These are phyloP conservation scores for Amphibalanus amphitrite DNA, from an alignment of 1,140 invertebrate genomes.

Conservation along the genomic window DNA sequence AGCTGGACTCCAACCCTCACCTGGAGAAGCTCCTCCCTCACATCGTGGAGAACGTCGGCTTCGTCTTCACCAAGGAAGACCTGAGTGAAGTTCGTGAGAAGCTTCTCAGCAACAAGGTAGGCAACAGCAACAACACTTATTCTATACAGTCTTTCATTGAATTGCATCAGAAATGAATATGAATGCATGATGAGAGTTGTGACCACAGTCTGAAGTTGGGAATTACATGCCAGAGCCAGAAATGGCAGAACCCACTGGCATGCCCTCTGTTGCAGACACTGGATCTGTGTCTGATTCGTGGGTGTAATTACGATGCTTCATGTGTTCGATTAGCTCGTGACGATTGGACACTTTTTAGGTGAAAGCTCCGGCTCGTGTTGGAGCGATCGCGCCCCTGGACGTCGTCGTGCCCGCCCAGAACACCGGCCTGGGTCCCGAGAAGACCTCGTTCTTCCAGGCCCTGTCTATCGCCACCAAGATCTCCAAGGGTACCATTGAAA, in stretches of 20 bases:
- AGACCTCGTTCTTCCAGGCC: constrained; percentile 99
- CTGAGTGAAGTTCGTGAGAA: constrained; percentile 84
- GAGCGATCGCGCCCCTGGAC: constrained; percentile 87
- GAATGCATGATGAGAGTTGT: no score
- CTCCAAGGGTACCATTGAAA: constrained; percentile 99
- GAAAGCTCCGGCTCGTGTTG: constrained; percentile 80
- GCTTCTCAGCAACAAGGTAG: constrained; percentile 86
- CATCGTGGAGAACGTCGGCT: constrained; percentile 95
- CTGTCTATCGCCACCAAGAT: constrained; percentile 99
- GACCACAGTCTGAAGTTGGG: no score
- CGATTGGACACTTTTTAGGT: constrained; percentile 18
- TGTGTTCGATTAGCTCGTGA: neutral
- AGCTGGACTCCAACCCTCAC: constrained; percentile 82
- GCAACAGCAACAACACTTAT: no score
- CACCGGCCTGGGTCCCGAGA: constrained; percentile 95
- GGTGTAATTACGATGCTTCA: no score
- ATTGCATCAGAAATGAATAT: no score
- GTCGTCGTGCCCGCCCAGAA: constrained; percentile 97
- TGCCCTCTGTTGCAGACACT: neutral
- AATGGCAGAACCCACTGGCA: neutral
- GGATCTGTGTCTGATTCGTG: neutral
- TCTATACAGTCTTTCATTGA: no score
- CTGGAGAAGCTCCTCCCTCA: constrained; percentile 89
- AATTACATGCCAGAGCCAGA: no score
- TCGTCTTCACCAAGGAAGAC: constrained; percentile 95